phyloP scores from a whole-genome alignment of 2,888 invertebrate species.

The Drosophila subquinaria region DNA sequence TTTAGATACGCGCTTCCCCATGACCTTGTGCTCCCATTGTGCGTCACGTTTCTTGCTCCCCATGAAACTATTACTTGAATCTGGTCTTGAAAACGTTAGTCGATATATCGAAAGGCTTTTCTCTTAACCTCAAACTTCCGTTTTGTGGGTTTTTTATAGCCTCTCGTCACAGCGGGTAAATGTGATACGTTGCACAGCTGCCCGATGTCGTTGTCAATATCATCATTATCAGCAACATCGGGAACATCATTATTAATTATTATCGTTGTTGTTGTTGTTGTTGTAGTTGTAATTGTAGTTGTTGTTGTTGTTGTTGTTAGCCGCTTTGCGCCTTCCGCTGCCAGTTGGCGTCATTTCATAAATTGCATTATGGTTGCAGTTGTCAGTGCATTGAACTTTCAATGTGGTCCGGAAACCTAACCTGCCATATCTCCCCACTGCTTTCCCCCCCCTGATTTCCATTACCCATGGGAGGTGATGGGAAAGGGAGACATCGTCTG shows the following conservation, averaged over 20 bases:
- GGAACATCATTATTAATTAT: constrained; percentile 12
- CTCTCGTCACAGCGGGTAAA: constrained; percentile 13
- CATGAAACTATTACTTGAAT: neutral
- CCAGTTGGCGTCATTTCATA: constrained; percentile 58
- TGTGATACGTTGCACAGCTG: constrained; percentile 36
- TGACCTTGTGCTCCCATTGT: constrained; percentile 6
- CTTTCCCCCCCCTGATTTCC: no score
- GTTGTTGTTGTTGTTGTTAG: constrained; percentile 14
- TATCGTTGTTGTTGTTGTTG: constrained; percentile 6
- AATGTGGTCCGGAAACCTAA: constrained; percentile 56
- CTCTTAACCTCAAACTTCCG: constrained; percentile 56
- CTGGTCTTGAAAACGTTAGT: constrained; percentile 14
- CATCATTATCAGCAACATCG: constrained; percentile 16
- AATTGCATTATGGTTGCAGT: constrained; percentile 63
- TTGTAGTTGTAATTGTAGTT: neutral
- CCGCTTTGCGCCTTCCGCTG: constrained; percentile 25
- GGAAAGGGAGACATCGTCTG: constrained; percentile 6
- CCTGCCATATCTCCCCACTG: constrained; percentile 22
- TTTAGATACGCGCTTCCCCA: neutral
- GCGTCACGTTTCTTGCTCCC: neutral
- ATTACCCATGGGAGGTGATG: neutral
- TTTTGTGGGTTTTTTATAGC: constrained; percentile 40
- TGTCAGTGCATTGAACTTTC: constrained; percentile 55
- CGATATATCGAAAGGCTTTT: neutral
- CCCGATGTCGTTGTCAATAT: constrained; percentile 24